These are phyloP conservation scores for Pilophorus perplexus DNA, from an alignment of 2,888 invertebrate species.

Conservation along the genomic window DNA sequence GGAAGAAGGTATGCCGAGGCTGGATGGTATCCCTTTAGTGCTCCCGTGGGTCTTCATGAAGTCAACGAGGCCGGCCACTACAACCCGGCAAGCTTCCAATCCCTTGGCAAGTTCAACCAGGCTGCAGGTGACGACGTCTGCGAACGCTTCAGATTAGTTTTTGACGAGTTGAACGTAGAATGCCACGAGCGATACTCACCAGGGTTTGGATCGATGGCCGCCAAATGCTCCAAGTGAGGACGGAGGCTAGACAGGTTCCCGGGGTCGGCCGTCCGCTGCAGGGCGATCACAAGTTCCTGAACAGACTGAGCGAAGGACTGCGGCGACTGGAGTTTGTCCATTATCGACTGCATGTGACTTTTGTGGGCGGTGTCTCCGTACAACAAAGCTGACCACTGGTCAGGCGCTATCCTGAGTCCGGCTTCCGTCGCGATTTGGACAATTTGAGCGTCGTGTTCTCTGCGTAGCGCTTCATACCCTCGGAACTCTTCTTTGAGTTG, in stretches of 20 bases:
- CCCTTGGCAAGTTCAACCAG: constrained; percentile 66
- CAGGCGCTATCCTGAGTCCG: constrained; percentile 92
- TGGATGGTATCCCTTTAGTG: constrained; percentile 30
- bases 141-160: too few relatives aligned
- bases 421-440: constrained; percentile 98
- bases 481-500: constrained; percentile 95
- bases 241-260: constrained; percentile 74
- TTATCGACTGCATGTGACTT: constrained; percentile 90
- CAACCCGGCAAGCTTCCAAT: constrained; percentile 66
- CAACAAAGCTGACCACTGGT: constrained; percentile 95
- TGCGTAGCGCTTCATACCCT: constrained; percentile 84
- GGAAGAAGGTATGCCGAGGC: constrained; percentile 44
- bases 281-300: constrained; percentile 83
- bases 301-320: constrained; percentile 86
- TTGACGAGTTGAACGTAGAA: too few relatives aligned
- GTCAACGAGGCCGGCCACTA: constrained; percentile 73
- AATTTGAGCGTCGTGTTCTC: constrained; percentile 97
- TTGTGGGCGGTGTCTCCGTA: constrained; percentile 95
- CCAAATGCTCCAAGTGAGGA: constrained; percentile 77
- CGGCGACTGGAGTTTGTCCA: constrained; percentile 89
- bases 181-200: too few relatives aligned
- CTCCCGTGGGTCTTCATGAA: constrained; percentile 75
- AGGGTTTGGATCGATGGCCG: constrained; percentile 81
- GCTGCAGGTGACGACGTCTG: constrained; percentile 61
- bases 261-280: constrained; percentile 86